Evolutionary conservation across 2,797 vertebrate species (phyloP), one percentile per base, ranked within the genome.

Genomic region (Sternotherus odoratus): DNA sequence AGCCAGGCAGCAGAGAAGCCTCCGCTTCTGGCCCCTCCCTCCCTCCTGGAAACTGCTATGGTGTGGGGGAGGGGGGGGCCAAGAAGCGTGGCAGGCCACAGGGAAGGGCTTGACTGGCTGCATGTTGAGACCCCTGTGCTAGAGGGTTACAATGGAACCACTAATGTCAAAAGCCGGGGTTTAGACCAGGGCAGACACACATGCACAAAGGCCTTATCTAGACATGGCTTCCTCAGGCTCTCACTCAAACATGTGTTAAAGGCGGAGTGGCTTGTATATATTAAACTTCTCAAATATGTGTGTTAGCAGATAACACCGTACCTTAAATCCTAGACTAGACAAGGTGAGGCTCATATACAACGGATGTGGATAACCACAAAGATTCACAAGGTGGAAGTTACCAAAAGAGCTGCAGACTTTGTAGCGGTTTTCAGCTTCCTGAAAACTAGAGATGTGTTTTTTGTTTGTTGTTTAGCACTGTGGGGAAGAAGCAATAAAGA

Each of bases 291-390:
- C 23, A 69, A 39, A 36, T 66, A 36, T 66, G n/a, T 23, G 63
- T 19, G n/a, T 21, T 48, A 75, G 43, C 15, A 30, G 24, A 30
- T 74, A 46, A 48, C 28, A 48, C 28, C 24, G 46, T 26, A 48
- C 72, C 26, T 48, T 28, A 28, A 10, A 75, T 48, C 28, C 8
- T 28, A 30, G 72, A 30, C 24, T 75, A 75, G 72, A 75, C 26
- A 48, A 48, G 28, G 72, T 8, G 24, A 46, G 28, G 26, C 77
- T 93, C 50, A n/a, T 75, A 56, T 82, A 21, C 23, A 82, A 77
- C 28, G 57, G 95, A 93, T 94, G 83, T 95, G 94, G 56, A 82
- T 90, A 95, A 89, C 88, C 90, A 87, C 90, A 78, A 92, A 93
- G 51, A 30, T 26, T 85, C 92, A 91, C 51, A 72, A 12, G 91